Percentiles rank a stretch among this genome's conserved stretches.
Conservation (phyloP, 37 sponge, comb jelly and placozoan genomes). For the Theonella swinhoei region DNA sequence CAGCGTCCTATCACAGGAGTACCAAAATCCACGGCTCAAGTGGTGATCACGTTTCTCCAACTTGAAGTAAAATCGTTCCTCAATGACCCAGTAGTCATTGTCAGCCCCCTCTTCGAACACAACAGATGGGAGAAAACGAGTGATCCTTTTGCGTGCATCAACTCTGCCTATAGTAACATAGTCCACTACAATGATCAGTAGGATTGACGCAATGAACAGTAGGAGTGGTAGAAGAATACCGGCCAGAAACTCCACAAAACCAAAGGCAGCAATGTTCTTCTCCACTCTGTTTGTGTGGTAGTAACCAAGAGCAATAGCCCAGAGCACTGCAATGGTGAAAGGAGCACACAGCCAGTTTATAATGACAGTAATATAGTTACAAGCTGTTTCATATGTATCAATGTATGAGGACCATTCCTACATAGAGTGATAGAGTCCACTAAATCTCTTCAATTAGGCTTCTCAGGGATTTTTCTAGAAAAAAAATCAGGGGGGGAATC, state of each 20-base stretch:
- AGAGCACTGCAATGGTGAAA: constrained; percentile 50
- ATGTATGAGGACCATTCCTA: neutral
- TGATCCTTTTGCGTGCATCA: constrained; percentile 25
- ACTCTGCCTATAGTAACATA: constrained; percentile 53
- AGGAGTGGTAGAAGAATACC: constrained; percentile 46
- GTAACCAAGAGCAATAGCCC: constrained; percentile 58
- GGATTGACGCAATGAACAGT: constrained; percentile 11
- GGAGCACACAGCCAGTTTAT: too few species aligned
- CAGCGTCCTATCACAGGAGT: neutral
- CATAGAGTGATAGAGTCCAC: too few species aligned
- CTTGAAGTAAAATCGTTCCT: constrained; percentile 41
- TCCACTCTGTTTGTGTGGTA: constrained; percentile 9
- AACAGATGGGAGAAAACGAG: constrained; percentile 35
- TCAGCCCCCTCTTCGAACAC: constrained; percentile 33
- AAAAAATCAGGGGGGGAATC: too few species aligned
- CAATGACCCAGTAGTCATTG: constrained; percentile 56
- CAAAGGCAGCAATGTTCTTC: constrained; percentile 29
- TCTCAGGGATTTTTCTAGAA: too few species aligned
- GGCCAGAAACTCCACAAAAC: constrained; percentile 50
- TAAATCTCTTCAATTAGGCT: too few species aligned
- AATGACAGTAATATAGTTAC: neutral
- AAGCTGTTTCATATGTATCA: neutral
- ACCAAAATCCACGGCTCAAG: too few species aligned
- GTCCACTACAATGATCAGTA: constrained; percentile 47
- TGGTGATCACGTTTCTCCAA: constrained; percentile 10